Percentiles rank a stretch among this genome's conserved stretches.
These are phyloP conservation scores for Brachionichthys hirsutus DNA, from an alignment of 2,113 vertebrate genomes.

Conservation along the genomic window DNA sequence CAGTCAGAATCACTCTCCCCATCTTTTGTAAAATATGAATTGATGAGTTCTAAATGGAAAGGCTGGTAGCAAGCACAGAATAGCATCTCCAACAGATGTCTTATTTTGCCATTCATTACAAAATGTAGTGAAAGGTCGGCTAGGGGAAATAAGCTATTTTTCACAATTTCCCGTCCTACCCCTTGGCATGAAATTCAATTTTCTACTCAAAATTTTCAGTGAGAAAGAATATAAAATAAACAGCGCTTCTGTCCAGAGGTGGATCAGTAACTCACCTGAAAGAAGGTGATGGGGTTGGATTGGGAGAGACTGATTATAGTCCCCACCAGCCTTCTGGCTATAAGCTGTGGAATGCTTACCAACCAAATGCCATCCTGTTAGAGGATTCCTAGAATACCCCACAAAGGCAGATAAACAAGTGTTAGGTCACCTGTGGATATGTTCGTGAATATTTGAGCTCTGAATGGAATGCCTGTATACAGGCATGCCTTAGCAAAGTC, in stretches of 20 bases:
- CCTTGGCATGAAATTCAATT: constrained; percentile 86
- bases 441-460: too few species aligned
- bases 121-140: constrained; percentile 68
- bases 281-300: constrained; percentile 53
- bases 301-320: constrained; percentile 62
- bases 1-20: constrained; percentile 35
- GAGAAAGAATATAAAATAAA: constrained; percentile 74
- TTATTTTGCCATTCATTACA: constrained; percentile 76
- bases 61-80: constrained; percentile 23
- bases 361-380: constrained; percentile 60
- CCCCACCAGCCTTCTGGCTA: constrained; percentile 64
- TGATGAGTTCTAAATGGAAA: constrained; percentile 62
- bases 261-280: constrained; percentile 78
- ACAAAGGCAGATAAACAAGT: constrained; percentile 55
- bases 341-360: constrained; percentile 69
- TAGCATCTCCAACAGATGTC: constrained; percentile 69
- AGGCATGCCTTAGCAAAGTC: too few species aligned
- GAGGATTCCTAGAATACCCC: constrained; percentile 44
- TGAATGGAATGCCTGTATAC: too few species aligned
- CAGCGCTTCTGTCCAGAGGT: constrained; percentile 73
- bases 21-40: constrained; percentile 51
- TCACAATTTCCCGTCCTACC: constrained; percentile 80
- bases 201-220: constrained; percentile 74
- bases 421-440: constrained; percentile 15
- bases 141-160: constrained; percentile 79